phyloP scores from a whole-genome alignment of 2,113 vertebrate species.

The Camelus bactrianus region DNA sequence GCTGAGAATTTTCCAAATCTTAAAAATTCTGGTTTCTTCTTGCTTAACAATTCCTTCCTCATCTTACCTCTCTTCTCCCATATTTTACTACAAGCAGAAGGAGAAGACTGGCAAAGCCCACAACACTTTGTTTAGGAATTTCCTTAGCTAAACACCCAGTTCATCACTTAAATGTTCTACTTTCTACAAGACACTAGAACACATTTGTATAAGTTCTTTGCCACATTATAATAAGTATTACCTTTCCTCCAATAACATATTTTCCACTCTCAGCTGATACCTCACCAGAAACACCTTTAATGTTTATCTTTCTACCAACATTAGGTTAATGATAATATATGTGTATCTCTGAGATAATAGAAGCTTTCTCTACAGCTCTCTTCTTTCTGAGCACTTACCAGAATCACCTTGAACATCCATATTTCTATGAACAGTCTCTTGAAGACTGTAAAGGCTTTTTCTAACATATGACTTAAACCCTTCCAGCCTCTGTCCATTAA shows the following conservation, averaged over 20 bases:
- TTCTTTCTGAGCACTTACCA: not conserved
- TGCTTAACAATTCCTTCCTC: not conserved
- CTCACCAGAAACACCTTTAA: not conserved
- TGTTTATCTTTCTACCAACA: not conserved
- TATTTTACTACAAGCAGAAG: not conserved
- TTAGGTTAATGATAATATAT: not conserved
- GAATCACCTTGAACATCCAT: not conserved
- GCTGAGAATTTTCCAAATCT: not conserved
- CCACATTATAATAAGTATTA: not conserved
- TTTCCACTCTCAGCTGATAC: not conserved
- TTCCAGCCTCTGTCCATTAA: not conserved
- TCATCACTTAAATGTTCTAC: not conserved
- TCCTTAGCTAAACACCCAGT: not conserved
- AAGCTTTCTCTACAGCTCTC: not conserved
- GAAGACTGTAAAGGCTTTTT: not conserved
- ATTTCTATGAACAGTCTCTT: not conserved
- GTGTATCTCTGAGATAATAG: not conserved
- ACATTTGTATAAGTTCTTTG: not conserved
- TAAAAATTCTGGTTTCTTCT: not conserved
- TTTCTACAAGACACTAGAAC: not conserved
- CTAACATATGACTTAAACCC: not conserved
- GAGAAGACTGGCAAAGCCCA: not conserved
- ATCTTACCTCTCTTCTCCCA: not conserved
- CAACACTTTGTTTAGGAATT: not conserved
- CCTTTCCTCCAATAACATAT: not conserved